Base-by-base conservation (phyloP, 1,140 invertebrate species). In the Patella vulgata region DNA sequence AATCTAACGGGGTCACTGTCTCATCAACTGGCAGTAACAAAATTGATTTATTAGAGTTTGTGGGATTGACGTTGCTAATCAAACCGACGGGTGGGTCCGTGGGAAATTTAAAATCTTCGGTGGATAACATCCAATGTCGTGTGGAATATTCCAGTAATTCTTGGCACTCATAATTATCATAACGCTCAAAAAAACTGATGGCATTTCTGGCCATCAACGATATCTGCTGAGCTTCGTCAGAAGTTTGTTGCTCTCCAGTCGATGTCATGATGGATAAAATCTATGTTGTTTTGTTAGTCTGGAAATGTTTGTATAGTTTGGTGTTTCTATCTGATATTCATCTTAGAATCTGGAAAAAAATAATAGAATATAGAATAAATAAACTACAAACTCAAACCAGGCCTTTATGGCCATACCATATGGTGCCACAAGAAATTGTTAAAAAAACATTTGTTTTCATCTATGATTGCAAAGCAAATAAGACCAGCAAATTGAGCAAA, bases 41-140 rank as follows among this genome's bases (percentile, higher is more conserved):
- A n/a, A 60, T 36, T n/a, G 46, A 47, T 40, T 42, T 40, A 30
- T 60, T 47, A 42, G 52, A 36, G 43, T 72, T 74, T n/a, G 67
- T 42, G 12, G 67, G 68, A 48, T 64, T 66, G 46, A 82, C 64
- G 43, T 72, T 63, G 42, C 65, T 71, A 25, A 81, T 79, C 9
- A 84, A 44, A 1, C 83, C 83, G 25, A 69, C 57, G 2, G 82
- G 81, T n/a, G 71, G 73, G 39, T 82, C 81, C 21, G 75, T 77
- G 3, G 78, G 73, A 39, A 78, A 46, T 55, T 77, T 68, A 51
- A 80, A 79, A 39, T 82, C 79, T 30, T 84, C 83, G 17, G 55
- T 74, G 2, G 81, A 81, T 2, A 84, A 61, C 64, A 82, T 66
- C 80, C 81, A 83, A 59, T 85, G 74, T 12, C 74, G 65, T n/a